These are phyloP conservation scores for Ruditapes philippinarum DNA, from an alignment of 1,140 invertebrate species.

Conservation along the genomic window DNA sequence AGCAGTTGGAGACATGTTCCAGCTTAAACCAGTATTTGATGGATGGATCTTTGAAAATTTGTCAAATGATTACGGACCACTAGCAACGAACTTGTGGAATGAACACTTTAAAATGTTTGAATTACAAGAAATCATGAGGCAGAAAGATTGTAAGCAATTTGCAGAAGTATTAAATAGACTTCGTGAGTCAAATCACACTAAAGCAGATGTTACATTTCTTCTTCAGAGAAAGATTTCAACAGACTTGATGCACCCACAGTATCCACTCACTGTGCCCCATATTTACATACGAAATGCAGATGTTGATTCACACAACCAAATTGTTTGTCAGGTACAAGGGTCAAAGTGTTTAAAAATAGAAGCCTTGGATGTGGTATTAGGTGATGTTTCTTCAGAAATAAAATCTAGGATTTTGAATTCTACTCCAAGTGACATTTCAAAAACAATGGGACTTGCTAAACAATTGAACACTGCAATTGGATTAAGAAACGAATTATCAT, in stretches of 20 bases:
- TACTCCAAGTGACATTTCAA: conserved; percentile 18
- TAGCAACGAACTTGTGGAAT: conserved; percentile 58
- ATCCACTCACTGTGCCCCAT: not conserved
- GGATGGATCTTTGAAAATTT: conserved; percentile 61
- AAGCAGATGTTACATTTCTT: conserved; percentile 43
- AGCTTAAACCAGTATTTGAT: conserved; percentile 62
- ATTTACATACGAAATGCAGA: not conserved
- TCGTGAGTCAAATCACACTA: conserved; percentile 69
- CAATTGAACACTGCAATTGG: conserved; percentile 24
- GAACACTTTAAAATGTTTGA: conserved; percentile 61
- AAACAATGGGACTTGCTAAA: not conserved
- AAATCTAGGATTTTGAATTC: conserved; percentile 9
- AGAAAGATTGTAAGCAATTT: conserved; percentile 63
- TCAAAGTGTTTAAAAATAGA: conserved; percentile 18
- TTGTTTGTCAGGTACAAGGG: not conserved
- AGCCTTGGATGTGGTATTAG: conserved; percentile 53
- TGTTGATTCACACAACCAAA: not conserved
- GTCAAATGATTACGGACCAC: conserved; percentile 8
- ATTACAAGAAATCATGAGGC: conserved; percentile 64
- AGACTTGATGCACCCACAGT: not conserved
- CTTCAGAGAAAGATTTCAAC: not conserved
- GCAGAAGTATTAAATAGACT: conserved; percentile 63
- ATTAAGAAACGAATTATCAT: conserved; percentile 35
- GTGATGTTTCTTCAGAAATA: conserved; percentile 54
- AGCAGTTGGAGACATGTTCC: too few relatives aligned